Evolutionary conservation across 2,888 invertebrate species (phyloP).

Genomic region (Drosophila mimetica): DNA sequence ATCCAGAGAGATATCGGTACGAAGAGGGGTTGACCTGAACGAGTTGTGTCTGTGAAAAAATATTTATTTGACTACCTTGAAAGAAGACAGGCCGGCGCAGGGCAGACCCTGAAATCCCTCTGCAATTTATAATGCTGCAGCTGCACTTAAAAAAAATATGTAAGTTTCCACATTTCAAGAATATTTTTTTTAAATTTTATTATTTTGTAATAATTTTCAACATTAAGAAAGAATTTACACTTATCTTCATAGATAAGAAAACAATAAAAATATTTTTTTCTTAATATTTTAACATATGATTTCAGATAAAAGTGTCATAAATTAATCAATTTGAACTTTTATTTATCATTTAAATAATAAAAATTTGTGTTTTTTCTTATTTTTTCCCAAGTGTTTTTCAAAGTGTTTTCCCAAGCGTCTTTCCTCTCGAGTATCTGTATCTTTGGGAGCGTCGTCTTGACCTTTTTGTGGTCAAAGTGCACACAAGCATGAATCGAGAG

Average conservation of each 20-base stretch:
- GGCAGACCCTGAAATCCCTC: slow-evolving; percentile 33
- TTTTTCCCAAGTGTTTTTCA: not conserved
- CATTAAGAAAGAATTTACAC: too few species aligned
- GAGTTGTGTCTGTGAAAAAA: slow-evolving; percentile 56
- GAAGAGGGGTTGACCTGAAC: slow-evolving; percentile 17
- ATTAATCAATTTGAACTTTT: too few species aligned
- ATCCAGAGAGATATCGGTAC: slow-evolving; percentile 14
- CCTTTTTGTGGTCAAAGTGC: slow-evolving; percentile 78
- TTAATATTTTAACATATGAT: too few species aligned
- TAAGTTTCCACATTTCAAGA: not conserved
- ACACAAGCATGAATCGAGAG: slow-evolving; percentile 72
- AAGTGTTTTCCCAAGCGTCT: slow-evolving; percentile 16
- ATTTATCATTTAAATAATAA: too few species aligned
- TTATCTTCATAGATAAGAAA: too few species aligned
- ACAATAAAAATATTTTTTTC: too few species aligned
- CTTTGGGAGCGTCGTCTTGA: slow-evolving; percentile 65
- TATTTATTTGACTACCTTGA: slow-evolving; percentile 52
- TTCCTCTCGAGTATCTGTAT: slow-evolving; percentile 35
- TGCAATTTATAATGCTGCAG: slow-evolving; percentile 22
- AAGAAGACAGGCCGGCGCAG: slow-evolving; percentile 2
- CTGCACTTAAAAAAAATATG: not conserved
- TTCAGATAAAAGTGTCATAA: too few species aligned
- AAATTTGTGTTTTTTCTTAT: too few species aligned
- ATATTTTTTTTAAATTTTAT: not conserved
- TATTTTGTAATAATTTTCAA: not conserved